A percentile compares a stretch with the other conserved stretches of the same genome.
phyloP scores from a whole-genome alignment of 2,888 invertebrate species.

The Tinea trinotella region DNA sequence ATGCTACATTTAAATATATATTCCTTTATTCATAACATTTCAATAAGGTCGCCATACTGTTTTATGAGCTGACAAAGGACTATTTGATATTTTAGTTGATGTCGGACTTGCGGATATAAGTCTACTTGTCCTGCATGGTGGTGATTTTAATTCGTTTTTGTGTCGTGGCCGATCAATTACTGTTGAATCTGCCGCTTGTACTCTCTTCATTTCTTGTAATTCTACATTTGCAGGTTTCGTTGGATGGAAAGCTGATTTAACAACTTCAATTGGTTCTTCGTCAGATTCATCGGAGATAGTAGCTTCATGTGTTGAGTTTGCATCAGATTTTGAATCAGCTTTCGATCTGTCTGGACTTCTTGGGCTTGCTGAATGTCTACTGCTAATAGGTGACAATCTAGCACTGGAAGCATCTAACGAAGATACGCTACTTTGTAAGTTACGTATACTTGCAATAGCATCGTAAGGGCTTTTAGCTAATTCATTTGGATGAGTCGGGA shows the following conservation, averaged over 20 bases:
- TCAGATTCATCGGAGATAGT: slow-evolving; percentile 76
- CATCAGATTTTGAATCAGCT: slow-evolving; percentile 72
- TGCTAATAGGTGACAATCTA: slow-evolving; percentile 69
- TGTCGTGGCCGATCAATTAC: slow-evolving; percentile 61
- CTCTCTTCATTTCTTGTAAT: slow-evolving; percentile 66
- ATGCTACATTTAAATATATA: slow-evolving; percentile 13
- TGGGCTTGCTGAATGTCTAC: slow-evolving; percentile 69
- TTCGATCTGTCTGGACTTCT: slow-evolving; percentile 66
- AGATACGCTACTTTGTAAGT: slow-evolving; percentile 57
- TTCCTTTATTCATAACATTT: slow-evolving; percentile 27
- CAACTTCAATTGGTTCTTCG: slow-evolving; percentile 82
- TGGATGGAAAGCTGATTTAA: slow-evolving; percentile 82
- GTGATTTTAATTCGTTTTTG: slow-evolving; percentile 74
- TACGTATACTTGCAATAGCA: slow-evolving; percentile 44
- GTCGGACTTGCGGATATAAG: slow-evolving; percentile 60
- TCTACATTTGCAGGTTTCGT: slow-evolving; percentile 74
- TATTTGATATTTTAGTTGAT: slow-evolving; percentile 72
- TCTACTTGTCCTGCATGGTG: slow-evolving; percentile 66
- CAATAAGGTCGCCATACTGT: slow-evolving; percentile 84
- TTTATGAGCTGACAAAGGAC: slow-evolving; percentile 72
- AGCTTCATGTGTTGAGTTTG: slow-evolving; percentile 75
- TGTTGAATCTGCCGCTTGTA: slow-evolving; percentile 74
- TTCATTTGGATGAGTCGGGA: slow-evolving; percentile 67
- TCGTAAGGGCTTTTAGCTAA: slow-evolving; percentile 72
- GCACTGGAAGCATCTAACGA: slow-evolving; percentile 62